A percentile compares a stretch with the other conserved stretches of the same genome.
Evolutionary conservation across 2,797 vertebrate species (phyloP).

Genomic region (Brachyrhaphis roseni): DNA sequence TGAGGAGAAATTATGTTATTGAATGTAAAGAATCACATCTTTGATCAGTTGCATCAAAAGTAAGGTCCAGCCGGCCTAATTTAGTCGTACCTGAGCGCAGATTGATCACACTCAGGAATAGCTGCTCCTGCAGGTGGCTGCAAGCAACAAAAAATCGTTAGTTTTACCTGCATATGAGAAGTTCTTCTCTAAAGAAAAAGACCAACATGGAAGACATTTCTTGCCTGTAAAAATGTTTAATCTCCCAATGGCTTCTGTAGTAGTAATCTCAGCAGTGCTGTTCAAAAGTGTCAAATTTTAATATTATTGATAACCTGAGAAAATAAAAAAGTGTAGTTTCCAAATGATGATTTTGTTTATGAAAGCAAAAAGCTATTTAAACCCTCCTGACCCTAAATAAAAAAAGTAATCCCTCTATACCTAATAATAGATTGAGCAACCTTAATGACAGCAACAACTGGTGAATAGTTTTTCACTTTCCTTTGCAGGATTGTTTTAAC

Average conservation of each 20-base stretch:
- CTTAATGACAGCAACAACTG: neutral
- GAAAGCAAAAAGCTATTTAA: neutral
- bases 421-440: neutral
- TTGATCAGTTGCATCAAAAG: neutral
- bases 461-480: neutral
- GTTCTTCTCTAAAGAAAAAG: neutral
- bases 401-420: neutral
- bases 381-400: neutral
- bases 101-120: neutral
- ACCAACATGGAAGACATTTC: neutral
- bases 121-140: neutral
- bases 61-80: neutral
- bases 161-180: neutral
- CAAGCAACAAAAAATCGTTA: neutral
- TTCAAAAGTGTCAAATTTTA: neutral
- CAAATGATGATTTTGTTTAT: neutral
- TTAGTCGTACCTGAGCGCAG: neutral
- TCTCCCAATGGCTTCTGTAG: neutral
- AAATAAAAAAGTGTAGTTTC: neutral
- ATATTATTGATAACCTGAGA: neutral
- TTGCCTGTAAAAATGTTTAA: neutral
- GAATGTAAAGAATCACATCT: neutral
- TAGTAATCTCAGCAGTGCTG: neutral
- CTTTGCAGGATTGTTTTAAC: neutral
- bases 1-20: neutral